A percentile compares a stretch with the other conserved stretches of the same genome.
phyloP scores from a whole-genome alignment of 2,888 invertebrate genomes.

The Halocaridina rubra region DNA sequence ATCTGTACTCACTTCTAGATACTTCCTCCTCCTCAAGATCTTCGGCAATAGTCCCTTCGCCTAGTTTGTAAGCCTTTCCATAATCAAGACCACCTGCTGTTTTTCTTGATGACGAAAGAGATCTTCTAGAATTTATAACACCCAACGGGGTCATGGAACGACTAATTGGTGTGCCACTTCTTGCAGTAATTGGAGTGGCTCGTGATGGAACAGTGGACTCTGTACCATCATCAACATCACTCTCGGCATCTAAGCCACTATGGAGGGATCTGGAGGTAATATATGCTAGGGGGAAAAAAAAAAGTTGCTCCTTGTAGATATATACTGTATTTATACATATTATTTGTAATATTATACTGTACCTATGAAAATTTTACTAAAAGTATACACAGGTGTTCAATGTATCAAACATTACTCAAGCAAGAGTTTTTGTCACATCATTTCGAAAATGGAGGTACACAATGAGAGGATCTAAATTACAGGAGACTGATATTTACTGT shows the following conservation, averaged over 20 bases:
- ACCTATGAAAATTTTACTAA: no score
- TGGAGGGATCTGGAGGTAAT: conserved; percentile 41
- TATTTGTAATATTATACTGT: no score
- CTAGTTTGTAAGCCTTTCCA: conserved; percentile 32
- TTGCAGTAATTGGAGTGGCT: conserved; percentile 41
- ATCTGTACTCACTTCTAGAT: no score
- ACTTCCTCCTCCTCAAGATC: conserved; percentile 49
- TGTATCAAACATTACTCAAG: no score
- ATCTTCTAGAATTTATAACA: background rate
- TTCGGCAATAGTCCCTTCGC: conserved; percentile 47
- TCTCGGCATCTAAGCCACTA: conserved; percentile 47
- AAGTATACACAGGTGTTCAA: no score
- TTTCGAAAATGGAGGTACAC: no score
- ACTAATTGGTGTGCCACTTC: conserved; percentile 28
- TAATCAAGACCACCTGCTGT: no score
- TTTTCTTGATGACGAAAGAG: background rate
- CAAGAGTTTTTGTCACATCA: no score
- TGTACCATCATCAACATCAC: conserved; percentile 47
- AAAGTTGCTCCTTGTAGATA: no score
- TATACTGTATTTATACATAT: no score
- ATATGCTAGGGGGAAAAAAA: conserved; percentile 7
- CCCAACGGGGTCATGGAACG: conserved; percentile 10
- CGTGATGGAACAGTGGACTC: conserved; percentile 36
- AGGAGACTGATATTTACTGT: no score
- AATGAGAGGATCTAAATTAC: no score